Evolutionary conservation across 2,888 invertebrate species (phyloP), one percentile per base, ranked within the genome.

Genomic region (Cremastobaeus sp.): DNA sequence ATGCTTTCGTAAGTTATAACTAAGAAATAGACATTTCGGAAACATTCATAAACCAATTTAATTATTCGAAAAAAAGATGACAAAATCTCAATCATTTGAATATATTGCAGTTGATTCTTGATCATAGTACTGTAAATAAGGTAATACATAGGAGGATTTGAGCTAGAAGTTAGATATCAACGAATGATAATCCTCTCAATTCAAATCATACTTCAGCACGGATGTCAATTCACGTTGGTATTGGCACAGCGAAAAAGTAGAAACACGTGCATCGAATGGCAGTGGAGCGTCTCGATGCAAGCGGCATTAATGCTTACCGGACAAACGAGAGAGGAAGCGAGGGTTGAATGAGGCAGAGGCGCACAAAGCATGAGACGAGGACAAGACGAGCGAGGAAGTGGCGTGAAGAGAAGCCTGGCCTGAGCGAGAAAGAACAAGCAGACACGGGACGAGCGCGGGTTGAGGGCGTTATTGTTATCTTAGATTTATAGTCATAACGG

Each of bases 401-500:
- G 45, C 45, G 50, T 76, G 76, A 77, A 76, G 76, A 77, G 76
- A 79, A 79, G 80, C 82, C 83, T 32, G 73, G 55, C 62, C 66
- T 62, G 54, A 77, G 76, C 82, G 81, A 85, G 85, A 84, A 83
- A 86, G 85, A 86, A 86, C 69, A 74, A 68, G 68, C 71, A 72
- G 73, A 73, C 77, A 60, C 68, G 75, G 76, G 81, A 77, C 81
- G 79, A 76, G 77, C 74, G 74, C 62, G 73, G 72, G 68, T 59
- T 74, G 82, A 81, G 84, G 85, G 85, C 86, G 86, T 86, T 87
- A 87, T 87, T 87, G 87, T 87, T 87, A 87, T 87, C 86, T 87
- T 85, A 87, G 86, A 87, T 87, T 87, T 87, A 87, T 87, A 87
- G 86, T 87, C 87, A 86, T 87, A 87, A 87, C 86, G 87, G 86